A percentile compares a stretch with the other conserved stretches of the same genome.
phyloP scores from a whole-genome alignment of 2,888 invertebrate genomes.

The Eupithecia subfuscata region DNA sequence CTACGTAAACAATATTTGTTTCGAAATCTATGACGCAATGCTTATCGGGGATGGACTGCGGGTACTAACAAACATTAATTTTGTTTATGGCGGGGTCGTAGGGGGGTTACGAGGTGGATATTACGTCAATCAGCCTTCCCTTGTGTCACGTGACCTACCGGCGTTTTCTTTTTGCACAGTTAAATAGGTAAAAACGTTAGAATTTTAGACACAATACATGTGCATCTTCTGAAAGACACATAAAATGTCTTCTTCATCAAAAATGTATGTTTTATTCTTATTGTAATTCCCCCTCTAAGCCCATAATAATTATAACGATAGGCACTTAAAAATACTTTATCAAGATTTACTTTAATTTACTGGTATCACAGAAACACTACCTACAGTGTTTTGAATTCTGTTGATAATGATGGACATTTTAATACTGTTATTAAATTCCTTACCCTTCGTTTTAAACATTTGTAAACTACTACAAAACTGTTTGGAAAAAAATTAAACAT shows the following conservation, averaged over 20 bases:
- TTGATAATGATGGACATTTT: background rate
- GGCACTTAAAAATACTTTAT: background rate
- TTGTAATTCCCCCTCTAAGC: background rate
- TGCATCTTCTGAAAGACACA: too few relatives aligned
- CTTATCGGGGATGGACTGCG: slow-evolving; percentile 57
- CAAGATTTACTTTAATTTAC: background rate
- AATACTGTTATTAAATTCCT: background rate
- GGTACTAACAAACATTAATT: slow-evolving; percentile 67
- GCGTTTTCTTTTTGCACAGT: slow-evolving; percentile 15
- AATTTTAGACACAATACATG: too few relatives aligned
- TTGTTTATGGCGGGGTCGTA: slow-evolving; percentile 70
- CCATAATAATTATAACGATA: background rate
- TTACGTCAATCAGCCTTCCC: slow-evolving; percentile 69
- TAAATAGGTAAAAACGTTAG: background rate
- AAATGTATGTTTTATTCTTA: background rate
- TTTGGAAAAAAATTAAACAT: too few relatives aligned
- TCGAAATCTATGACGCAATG: slow-evolving; percentile 45
- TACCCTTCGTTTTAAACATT: too few relatives aligned
- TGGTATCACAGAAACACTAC: background rate
- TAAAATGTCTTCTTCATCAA: background rate
- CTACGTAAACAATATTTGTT: background rate
- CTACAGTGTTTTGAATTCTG: background rate
- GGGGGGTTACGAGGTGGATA: slow-evolving; percentile 49
- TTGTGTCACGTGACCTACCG: slow-evolving; percentile 56
- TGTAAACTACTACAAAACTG: too few relatives aligned